A percentile compares a stretch with the other conserved stretches of the same genome.
Evolutionary conservation across 1,140 invertebrate species (phyloP).

Genomic region (Heterodera carotae): DNA sequence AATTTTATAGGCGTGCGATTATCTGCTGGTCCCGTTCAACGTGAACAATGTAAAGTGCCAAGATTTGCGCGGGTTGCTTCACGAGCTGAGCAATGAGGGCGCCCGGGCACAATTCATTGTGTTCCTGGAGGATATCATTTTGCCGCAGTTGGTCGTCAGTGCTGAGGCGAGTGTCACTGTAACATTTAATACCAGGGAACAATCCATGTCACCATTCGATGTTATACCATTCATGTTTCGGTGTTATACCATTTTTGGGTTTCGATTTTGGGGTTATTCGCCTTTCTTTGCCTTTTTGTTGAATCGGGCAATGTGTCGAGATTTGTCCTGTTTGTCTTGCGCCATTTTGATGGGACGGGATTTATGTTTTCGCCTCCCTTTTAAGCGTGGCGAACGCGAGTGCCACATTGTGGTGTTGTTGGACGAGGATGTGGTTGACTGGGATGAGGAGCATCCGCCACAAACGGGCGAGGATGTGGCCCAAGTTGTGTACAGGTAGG

Average conservation of each 20-base stretch:
- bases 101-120: slow-evolving; percentile 92
- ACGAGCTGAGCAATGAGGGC: slow-evolving; percentile 97
- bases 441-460: slow-evolving; percentile 97
- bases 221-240: too few species aligned
- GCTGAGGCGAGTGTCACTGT: slow-evolving; percentile 76
- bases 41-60: slow-evolving; percentile 91
- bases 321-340: too few species aligned
- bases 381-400: slow-evolving; percentile 70
- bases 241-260: too few species aligned
- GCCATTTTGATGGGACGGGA: too few species aligned
- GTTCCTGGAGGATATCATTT: slow-evolving; percentile 89
- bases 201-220: neutral
- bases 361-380: neutral
- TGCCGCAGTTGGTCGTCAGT: slow-evolving; percentile 92
- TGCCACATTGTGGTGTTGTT: slow-evolving; percentile 85
- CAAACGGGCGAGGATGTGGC: slow-evolving; percentile 96
- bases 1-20: slow-evolving; percentile 83
- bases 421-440: slow-evolving; percentile 93
- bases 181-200: neutral
- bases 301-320: too few species aligned
- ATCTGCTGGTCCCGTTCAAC: slow-evolving; percentile 95
- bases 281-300: too few species aligned
- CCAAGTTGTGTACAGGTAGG: slow-evolving; percentile 73
- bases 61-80: slow-evolving; percentile 87
- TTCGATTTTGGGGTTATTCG: too few species aligned